Conservation (phyloP, 2,888 invertebrate genomes). For the Escarpia spicata region DNA sequence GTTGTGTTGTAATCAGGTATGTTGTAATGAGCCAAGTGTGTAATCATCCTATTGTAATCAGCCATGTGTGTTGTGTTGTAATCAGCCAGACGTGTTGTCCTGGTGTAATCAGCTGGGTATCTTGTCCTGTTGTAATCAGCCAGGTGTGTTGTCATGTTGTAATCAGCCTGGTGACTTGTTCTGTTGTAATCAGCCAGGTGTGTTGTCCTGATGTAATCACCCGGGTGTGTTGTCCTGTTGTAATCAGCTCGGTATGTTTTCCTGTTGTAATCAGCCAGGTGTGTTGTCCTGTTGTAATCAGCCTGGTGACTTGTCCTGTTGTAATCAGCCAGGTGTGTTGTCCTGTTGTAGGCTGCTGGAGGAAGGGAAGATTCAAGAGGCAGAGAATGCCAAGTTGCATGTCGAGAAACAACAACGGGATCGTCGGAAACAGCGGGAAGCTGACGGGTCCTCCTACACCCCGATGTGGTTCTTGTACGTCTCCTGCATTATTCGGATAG, state of each 20-base stretch:
- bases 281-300: background rate
- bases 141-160: too few relatives aligned
- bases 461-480: slow-evolving; percentile 75
- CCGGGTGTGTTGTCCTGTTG: background rate
- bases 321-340: background rate
- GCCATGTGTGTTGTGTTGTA: too few relatives aligned
- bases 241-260: background rate
- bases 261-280: background rate
- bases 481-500: background rate
- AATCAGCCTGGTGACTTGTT: too few relatives aligned
- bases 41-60: too few relatives aligned
- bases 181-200: too few relatives aligned
- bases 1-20: too few relatives aligned
- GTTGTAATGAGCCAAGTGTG: too few relatives aligned
- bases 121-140: too few relatives aligned
- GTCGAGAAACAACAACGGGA: slow-evolving; percentile 82
- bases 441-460: slow-evolving; percentile 67
- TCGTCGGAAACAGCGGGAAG: slow-evolving; percentile 72
- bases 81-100: too few relatives aligned
- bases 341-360: slow-evolving; percentile 71
- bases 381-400: slow-evolving; percentile 77
- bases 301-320: background rate
- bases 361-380: slow-evolving; percentile 78
- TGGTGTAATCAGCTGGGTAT: too few relatives aligned
- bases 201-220: too few relatives aligned